These are phyloP conservation scores for Nicator chloris DNA, from an alignment of 2,113 vertebrate species.

Conservation along the genomic window DNA sequence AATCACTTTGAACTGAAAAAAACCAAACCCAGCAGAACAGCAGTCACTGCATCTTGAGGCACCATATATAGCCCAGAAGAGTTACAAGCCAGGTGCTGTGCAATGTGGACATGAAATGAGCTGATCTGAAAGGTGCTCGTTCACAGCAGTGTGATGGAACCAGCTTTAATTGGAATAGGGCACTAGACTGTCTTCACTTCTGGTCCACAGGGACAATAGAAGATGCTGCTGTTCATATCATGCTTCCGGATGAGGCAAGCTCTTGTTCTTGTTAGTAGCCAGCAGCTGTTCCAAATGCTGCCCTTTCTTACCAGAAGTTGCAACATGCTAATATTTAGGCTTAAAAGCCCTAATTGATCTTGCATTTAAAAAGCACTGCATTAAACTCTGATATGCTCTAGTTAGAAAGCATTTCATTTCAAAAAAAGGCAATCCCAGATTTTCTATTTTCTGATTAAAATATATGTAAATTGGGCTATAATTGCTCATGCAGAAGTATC, in stretches of 20 bases:
- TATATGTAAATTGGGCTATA: background rate
- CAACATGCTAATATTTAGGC: background rate
- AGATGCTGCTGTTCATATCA: background rate
- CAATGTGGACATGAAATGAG: background rate
- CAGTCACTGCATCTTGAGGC: background rate
- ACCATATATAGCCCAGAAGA: background rate
- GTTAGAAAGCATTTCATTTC: background rate
- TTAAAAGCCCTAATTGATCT: background rate
- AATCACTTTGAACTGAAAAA: background rate
- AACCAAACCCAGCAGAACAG: background rate
- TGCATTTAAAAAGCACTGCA: background rate
- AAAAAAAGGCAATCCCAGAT: background rate
- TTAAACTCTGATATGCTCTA: background rate
- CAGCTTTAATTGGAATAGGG: background rate
- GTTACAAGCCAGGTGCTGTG: background rate
- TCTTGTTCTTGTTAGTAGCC: background rate
- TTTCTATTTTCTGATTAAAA: background rate
- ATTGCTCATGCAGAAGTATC: background rate
- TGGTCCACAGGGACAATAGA: background rate
- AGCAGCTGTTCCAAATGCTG: background rate
- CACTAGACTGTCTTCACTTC: background rate
- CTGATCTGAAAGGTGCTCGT: background rate
- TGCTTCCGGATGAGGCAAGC: background rate
- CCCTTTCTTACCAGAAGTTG: background rate
- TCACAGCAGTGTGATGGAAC: background rate